Base-by-base conservation (phyloP, 2,888 invertebrate genomes). In the Leistus spinibarbis region DNA sequence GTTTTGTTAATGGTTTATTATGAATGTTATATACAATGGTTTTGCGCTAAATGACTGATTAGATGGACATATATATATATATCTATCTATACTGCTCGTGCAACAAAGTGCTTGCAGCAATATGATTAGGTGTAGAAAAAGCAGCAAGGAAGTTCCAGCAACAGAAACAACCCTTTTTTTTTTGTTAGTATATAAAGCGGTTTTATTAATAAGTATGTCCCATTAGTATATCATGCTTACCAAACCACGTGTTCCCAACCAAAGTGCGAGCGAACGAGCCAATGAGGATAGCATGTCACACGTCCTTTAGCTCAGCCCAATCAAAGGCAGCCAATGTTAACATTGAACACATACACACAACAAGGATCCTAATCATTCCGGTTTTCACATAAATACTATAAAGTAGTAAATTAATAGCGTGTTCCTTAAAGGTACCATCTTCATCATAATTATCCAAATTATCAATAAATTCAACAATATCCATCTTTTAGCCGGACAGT, bases 121-220 rank as follows among this genome's bases (percentile, higher is more conserved):
- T 54, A 54, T 13, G 54, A 68, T 66, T 19, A 66, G 65, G 72
- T 57, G 72, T 69, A 72, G 76, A 69, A 75, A 69, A 77, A 75
- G 77, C 77, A 77, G 77, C 75, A 77, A 77, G 77, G 77, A 77
- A 56, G 75, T 76, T 64, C 76, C 77, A 77, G 71, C 77, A 75
- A 77, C 56, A 75, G n/a, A 66, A 65, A 66, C 19, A 53, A 66
- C 24, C 40, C 19, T n/a, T 16, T 57, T 57, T 19, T 57, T 2
- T 10, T 63, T 69, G 54, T 72, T 65, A 69, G n/a, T 60, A 54
- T 5, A 64, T 27, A 20, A 65, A 70, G 72, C 66, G 19, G 40
- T 17, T 66, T 16, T 64, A 24, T 24, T 10, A 22, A 13, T 27
- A 10, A 22, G 22, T 17, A 17, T 64, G 27, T 27, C 64, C 24